Conservation (phyloP, 2,888 invertebrate species). For the Tanytarsus gracilentus region DNA sequence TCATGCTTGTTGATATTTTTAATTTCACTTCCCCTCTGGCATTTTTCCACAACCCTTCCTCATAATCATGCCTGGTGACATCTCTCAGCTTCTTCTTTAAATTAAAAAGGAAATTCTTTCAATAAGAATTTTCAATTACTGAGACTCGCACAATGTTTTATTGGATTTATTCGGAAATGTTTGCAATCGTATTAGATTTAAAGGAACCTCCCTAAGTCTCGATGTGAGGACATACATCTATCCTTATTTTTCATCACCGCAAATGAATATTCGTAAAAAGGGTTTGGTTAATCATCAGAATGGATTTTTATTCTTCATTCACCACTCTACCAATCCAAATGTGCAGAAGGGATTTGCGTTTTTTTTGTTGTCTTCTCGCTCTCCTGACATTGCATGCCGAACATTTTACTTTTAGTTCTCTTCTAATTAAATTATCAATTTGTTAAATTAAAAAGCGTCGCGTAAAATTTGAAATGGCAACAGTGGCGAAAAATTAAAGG, state of each 20-base stretch:
- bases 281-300: conserved; percentile 21
- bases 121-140: conserved; percentile 11
- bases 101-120: neutral
- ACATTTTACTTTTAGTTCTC: conserved; percentile 18
- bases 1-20: too few relatives aligned
- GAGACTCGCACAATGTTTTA: conserved; percentile 23
- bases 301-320: neutral
- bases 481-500: neutral
- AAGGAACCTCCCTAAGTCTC: conserved; percentile 15
- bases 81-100: neutral
- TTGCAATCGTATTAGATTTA: conserved; percentile 19
- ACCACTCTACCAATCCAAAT: neutral
- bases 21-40: too few relatives aligned
- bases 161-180: conserved; percentile 17
- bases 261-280: conserved; percentile 15
- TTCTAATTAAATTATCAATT: conserved; percentile 29
- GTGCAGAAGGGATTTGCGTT: neutral
- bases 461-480: too few relatives aligned
- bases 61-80: conserved; percentile 15
- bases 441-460: conserved; percentile 29
- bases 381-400: too few relatives aligned
- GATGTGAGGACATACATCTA: neutral
- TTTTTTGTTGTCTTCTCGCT: too few relatives aligned
- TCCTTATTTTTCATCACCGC: conserved; percentile 14
- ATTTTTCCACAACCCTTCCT: neutral